phyloP scores from a whole-genome alignment of 2,888 invertebrate species.

The Brachylomia viminalis region DNA sequence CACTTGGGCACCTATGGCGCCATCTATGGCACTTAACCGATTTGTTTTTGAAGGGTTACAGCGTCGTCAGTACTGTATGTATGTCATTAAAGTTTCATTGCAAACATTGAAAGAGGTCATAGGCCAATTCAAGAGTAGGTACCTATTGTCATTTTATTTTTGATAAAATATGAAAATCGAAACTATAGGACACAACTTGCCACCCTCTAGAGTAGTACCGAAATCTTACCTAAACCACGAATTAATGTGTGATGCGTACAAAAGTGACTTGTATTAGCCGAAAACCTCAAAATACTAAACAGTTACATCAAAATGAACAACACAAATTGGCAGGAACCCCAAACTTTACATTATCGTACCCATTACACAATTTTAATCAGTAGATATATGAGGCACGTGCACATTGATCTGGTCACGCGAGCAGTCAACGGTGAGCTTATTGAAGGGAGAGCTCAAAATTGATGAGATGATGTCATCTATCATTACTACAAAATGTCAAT shows the following conservation, averaged over 20 bases:
- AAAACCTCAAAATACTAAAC: not conserved
- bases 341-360: not conserved
- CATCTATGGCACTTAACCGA: not conserved
- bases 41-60: not conserved
- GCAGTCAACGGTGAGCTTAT: constrained; percentile 16
- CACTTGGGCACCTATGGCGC: not conserved
- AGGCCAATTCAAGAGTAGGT: not conserved
- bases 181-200: not conserved
- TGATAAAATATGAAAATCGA: not conserved
- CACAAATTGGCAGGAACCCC: constrained; percentile 9
- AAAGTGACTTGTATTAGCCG: not conserved
- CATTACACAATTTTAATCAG: constrained; percentile 45
- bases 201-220: not conserved
- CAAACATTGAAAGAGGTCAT: too few relatives aligned
- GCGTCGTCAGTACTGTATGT: too few relatives aligned
- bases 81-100: too few relatives aligned
- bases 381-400: constrained; percentile 53
- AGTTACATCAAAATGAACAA: not conserved
- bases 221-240: too few relatives aligned
- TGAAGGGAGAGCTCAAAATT: constrained; percentile 29
- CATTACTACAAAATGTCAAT: constrained; percentile 42
- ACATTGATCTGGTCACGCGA: constrained; percentile 61
- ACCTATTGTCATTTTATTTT: not conserved
- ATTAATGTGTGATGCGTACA: too few relatives aligned
- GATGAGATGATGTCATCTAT: constrained; percentile 54